phyloP scores from a whole-genome alignment of 2,888 invertebrate species.

The Epinotia ramella region DNA sequence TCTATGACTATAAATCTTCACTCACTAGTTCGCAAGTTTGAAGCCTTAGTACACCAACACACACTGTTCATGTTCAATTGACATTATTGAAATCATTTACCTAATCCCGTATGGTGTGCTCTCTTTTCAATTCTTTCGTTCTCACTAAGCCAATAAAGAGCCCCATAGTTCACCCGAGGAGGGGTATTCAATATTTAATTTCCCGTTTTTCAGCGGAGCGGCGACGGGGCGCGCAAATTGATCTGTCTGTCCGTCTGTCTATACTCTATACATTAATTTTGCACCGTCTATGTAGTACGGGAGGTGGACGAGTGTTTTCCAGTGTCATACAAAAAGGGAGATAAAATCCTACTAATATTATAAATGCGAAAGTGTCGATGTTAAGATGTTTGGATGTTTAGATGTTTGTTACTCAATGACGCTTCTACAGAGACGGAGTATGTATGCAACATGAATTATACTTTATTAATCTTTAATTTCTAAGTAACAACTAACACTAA shows the following conservation, averaged over 20 bases:
- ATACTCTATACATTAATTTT: slow-evolving; percentile 46
- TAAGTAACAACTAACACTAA: no score
- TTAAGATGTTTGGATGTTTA: no score
- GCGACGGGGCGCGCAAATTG: slow-evolving; percentile 57
- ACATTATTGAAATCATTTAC: no score
- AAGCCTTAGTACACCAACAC: no score
- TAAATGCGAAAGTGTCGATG: no score
- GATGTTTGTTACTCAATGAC: no score
- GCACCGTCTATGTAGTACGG: slow-evolving; percentile 15
- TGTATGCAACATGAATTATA: no score
- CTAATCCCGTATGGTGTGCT: not conserved
- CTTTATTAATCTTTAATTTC: no score
- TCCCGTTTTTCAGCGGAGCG: slow-evolving; percentile 57
- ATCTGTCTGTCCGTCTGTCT: slow-evolving; percentile 58
- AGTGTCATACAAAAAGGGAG: not conserved
- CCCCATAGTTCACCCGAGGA: slow-evolving; percentile 54
- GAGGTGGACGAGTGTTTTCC: not conserved
- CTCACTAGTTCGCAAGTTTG: no score
- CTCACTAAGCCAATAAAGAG: slow-evolving; percentile 47
- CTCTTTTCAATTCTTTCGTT: not conserved
- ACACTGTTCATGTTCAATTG: no score
- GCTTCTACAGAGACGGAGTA: no score
- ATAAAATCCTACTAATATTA: not conserved
- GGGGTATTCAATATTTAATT: slow-evolving; percentile 72
- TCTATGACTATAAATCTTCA: no score